A percentile compares a stretch with the other conserved stretches of the same genome.
Conservation (phyloP, 2,888 invertebrate genomes). For the Caenorhabditis plicata region DNA sequence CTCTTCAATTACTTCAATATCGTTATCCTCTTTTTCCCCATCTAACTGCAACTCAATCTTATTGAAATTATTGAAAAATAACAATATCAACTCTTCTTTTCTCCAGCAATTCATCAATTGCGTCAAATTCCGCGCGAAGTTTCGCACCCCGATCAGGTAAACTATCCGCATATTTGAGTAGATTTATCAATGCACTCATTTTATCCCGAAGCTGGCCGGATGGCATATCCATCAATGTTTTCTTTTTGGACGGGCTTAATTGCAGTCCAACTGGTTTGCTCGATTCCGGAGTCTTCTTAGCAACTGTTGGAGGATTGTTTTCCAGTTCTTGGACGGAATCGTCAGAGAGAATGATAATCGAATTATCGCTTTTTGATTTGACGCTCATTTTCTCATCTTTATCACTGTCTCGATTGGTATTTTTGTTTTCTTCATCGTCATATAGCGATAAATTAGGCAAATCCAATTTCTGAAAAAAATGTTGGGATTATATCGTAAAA, state of each 20-base stretch:
- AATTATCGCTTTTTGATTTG: no score
- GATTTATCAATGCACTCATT: constrained; percentile 10
- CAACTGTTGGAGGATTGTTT: no score
- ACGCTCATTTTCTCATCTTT: no score
- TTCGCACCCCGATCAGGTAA: constrained; percentile 17
- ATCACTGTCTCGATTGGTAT: no score
- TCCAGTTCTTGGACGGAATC: no score
- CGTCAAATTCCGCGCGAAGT: constrained; percentile 9
- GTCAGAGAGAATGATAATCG: no score
- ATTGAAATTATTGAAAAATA: not conserved
- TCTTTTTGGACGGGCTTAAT: not conserved
- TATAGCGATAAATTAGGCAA: no score
- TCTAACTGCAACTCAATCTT: not conserved
- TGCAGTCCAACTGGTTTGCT: constrained; percentile 2
- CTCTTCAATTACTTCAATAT: constrained; percentile 7
- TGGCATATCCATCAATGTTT: constrained; percentile 1
- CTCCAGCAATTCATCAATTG: constrained; percentile 19
- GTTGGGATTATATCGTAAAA: no score
- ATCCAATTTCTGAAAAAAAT: no score
- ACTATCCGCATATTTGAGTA: constrained; percentile 2
- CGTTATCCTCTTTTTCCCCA: constrained; percentile 1
- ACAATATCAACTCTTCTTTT: not conserved
- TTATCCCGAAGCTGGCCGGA: constrained; percentile 5
- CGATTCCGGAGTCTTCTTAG: not conserved
- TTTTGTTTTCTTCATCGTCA: no score